Conservation (phyloP, 2,113 vertebrate genomes). For the Peucedramus taeniatus region DNA sequence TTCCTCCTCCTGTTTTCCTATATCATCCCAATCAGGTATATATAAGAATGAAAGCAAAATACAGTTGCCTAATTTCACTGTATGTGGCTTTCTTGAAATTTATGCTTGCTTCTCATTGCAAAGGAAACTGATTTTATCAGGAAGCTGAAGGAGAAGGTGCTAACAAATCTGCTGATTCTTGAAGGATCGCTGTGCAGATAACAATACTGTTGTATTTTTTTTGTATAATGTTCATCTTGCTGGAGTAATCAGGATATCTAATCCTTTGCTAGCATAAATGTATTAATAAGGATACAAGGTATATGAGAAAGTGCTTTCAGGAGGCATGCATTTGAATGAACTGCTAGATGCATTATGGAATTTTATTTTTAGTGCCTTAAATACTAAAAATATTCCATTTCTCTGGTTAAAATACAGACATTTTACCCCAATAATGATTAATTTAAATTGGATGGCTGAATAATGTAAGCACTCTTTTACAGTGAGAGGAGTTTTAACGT, state of each 20-base stretch:
- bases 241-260: constrained; percentile 45
- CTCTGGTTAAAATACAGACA: not conserved
- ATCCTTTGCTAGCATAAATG: constrained; percentile 17
- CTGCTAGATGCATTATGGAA: not conserved
- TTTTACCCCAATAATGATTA: not conserved
- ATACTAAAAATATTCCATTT: not conserved
- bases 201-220: constrained; percentile 54
- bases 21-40: constrained; percentile 98
- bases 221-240: constrained; percentile 47
- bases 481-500: not conserved
- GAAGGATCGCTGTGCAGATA: constrained; percentile 47
- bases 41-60: constrained; percentile 22
- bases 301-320: not conserved
- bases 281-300: constrained; percentile 31
- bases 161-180: constrained; percentile 43
- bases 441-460: constrained; percentile 17
- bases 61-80: constrained; percentile 41
- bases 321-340: not conserved
- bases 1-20: constrained; percentile 97
- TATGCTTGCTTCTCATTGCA: constrained; percentile 34
- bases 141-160: constrained; percentile 35
- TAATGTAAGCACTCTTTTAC: constrained; percentile 9
- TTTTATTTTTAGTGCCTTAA: not conserved
- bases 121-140: constrained; percentile 61
- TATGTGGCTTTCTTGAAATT: constrained; percentile 51